Evolutionary conservation across 2,888 invertebrate species (phyloP).

Genomic region (Congeria kusceri): DNA sequence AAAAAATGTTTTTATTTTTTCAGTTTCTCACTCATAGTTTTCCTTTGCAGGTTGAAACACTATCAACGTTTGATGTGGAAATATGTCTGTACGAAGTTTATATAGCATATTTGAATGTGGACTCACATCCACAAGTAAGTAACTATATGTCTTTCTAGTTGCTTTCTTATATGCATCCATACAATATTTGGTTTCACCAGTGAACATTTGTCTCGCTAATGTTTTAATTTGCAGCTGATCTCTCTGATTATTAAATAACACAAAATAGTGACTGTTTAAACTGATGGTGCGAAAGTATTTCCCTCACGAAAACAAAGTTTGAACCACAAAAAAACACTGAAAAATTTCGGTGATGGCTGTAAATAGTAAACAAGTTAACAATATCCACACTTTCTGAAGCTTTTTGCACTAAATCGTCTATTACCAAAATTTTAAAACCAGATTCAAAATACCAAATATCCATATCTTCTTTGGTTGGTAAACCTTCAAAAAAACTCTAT

Average conservation of each 20-base stretch:
- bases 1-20: slow-evolving; percentile 46
- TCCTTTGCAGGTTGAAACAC: slow-evolving; percentile 50
- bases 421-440: slow-evolving; percentile 43
- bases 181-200: slow-evolving; percentile 53
- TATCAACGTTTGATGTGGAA: slow-evolving; percentile 30
- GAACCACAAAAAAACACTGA: slow-evolving; percentile 57
- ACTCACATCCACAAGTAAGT: slow-evolving; percentile 48
- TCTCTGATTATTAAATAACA: slow-evolving; percentile 50
- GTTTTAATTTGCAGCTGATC: slow-evolving; percentile 58
- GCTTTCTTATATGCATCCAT: slow-evolving; percentile 52
- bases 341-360: slow-evolving; percentile 55
- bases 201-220: slow-evolving; percentile 62
- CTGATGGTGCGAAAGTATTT: slow-evolving; percentile 60
- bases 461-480: slow-evolving; percentile 53
- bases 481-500: slow-evolving; percentile 48
- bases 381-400: slow-evolving; percentile 51
- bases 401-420: slow-evolving; percentile 59
- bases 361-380: slow-evolving; percentile 44
- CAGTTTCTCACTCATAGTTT: slow-evolving; percentile 37
- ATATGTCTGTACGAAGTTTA: slow-evolving; percentile 41
- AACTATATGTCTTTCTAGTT: slow-evolving; percentile 41
- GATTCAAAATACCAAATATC: slow-evolving; percentile 47
- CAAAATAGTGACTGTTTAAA: slow-evolving; percentile 63
- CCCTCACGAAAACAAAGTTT: slow-evolving; percentile 58
- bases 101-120: slow-evolving; percentile 36